Percentiles rank a stretch among this genome's conserved stretches.
Evolutionary conservation across 2,888 invertebrate genomes (phyloP).

Genomic region (Phaedon cochleariae): DNA sequence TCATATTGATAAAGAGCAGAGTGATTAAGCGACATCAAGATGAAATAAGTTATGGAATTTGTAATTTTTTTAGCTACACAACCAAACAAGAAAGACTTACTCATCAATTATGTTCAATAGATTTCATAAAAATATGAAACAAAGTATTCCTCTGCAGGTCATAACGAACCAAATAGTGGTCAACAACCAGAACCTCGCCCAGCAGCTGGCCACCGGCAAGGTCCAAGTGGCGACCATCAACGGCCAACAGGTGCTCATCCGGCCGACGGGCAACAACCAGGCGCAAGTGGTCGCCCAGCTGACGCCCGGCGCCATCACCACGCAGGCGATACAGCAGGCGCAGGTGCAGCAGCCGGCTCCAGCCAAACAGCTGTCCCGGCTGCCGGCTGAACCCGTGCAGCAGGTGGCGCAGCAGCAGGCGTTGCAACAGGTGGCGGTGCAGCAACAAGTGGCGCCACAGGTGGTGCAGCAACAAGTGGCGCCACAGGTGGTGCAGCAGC

Average conservation of each 20-base stretch:
- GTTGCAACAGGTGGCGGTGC: constrained; percentile 29
- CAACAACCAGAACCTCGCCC: constrained; percentile 79
- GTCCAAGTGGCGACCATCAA: constrained; percentile 85
- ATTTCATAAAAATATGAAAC: too few species aligned
- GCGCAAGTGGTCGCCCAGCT: constrained; percentile 81
- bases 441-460: constrained; percentile 32
- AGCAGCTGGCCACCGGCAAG: constrained; percentile 84
- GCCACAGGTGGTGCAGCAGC: constrained; percentile 34
- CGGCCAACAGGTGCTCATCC: constrained; percentile 85
- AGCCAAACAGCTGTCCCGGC: constrained; percentile 21
- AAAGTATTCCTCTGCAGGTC: constrained; percentile 54
- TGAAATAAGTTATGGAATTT: too few species aligned
- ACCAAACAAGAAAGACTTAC: too few species aligned
- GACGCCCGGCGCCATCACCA: constrained; percentile 59
- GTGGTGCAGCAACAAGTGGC: constrained; percentile 35
- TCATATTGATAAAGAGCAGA: too few species aligned
- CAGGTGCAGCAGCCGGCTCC: constrained; percentile 23
- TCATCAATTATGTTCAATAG: too few species aligned
- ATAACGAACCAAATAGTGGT: constrained; percentile 76
- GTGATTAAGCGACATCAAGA: too few species aligned
- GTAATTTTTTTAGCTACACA: too few species aligned
- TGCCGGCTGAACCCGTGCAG: constrained; percentile 30
- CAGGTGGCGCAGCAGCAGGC: constrained; percentile 34
- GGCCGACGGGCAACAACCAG: constrained; percentile 80
- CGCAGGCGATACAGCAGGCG: constrained; percentile 30